Conservation (phyloP, 1,140 invertebrate genomes). For the Micrasema longulum region DNA sequence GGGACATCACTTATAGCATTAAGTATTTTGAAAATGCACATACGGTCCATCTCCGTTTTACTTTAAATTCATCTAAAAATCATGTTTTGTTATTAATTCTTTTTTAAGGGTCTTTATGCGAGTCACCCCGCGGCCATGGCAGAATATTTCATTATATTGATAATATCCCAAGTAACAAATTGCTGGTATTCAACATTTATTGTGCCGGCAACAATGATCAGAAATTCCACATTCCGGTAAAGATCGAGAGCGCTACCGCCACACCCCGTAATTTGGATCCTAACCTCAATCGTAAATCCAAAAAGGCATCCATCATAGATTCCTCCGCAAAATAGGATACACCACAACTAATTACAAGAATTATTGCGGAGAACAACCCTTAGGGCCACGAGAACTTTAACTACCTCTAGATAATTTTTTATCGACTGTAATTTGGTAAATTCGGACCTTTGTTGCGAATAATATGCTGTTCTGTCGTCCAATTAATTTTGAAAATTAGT, state of each 20-base stretch:
- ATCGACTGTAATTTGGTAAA: background rate
- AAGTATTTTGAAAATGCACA: too few species aligned
- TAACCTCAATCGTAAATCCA: conserved; percentile 40
- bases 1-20: too few species aligned
- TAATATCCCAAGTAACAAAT: conserved; percentile 39
- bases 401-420: conserved; percentile 6
- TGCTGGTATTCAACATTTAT: conserved; percentile 12
- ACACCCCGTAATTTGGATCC: conserved; percentile 36
- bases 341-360: conserved; percentile 39
- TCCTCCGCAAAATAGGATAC: conserved; percentile 23
- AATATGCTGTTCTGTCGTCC: conserved; percentile 15
- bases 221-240: conserved; percentile 48
- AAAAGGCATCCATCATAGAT: conserved; percentile 35
- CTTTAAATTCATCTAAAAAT: too few species aligned
- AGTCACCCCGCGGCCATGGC: background rate
- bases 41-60: too few species aligned
- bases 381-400: background rate
- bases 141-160: background rate
- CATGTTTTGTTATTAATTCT: too few species aligned
- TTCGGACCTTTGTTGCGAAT: conserved; percentile 16
- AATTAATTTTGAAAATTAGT: conserved; percentile 32
- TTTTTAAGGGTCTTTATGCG: too few species aligned
- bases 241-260: conserved; percentile 48
- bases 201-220: background rate
- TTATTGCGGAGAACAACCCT: conserved; percentile 15